Conservation (phyloP, 2,113 vertebrate species). For the Uria aalge region DNA sequence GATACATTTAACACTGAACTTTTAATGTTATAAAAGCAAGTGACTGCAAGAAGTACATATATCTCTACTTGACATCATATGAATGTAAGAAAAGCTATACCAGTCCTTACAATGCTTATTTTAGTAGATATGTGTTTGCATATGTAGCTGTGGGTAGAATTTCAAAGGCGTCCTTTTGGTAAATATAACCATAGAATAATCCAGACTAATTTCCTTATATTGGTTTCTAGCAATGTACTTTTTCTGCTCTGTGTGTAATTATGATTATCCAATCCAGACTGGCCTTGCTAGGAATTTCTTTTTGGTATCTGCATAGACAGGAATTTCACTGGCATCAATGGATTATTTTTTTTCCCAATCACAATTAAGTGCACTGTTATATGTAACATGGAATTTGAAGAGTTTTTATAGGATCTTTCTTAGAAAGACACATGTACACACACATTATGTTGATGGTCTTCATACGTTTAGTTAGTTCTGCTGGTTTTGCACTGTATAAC, state of each 20-base stretch:
- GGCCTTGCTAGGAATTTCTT: neutral
- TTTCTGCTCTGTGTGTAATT: neutral
- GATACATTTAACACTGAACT: neutral
- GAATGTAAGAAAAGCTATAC: neutral
- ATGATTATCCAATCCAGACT: neutral
- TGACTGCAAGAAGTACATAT: neutral
- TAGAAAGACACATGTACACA: neutral
- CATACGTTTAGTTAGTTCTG: neutral
- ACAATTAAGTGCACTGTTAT: neutral
- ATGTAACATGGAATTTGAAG: neutral
- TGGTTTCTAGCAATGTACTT: neutral
- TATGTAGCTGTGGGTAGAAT: neutral
- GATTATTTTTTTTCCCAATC: neutral
- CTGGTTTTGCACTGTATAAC: neutral
- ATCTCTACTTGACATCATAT: neutral
- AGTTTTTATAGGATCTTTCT: neutral
- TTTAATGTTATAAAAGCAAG: neutral
- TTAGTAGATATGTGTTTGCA: neutral
- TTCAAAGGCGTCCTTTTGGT: neutral
- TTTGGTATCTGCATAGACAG: neutral
- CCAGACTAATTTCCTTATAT: neutral
- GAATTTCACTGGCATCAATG: neutral
- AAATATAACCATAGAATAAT: neutral
- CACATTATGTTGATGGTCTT: neutral
- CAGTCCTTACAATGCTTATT: neutral